Conservation (phyloP, 2,888 invertebrate genomes). For the Lithophane semibrunnea region DNA sequence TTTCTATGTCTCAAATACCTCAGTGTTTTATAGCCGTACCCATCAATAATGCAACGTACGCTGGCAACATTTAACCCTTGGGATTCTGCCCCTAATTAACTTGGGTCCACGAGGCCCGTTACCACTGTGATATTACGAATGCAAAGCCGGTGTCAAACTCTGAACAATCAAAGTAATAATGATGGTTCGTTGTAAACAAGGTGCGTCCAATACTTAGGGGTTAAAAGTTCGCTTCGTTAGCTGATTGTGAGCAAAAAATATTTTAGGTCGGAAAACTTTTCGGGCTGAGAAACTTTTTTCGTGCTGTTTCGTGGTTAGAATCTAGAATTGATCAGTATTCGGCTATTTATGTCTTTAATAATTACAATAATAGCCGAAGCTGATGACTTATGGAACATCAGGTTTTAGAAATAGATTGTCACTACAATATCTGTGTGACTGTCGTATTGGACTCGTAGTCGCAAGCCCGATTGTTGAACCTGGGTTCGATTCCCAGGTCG, state of each 20-base stretch:
- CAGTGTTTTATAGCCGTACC: conserved; percentile 60
- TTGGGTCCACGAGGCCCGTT: conserved; percentile 62
- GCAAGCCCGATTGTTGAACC: no score
- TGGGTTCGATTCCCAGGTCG: no score
- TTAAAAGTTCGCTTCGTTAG: conserved; percentile 49
- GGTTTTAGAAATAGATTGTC: no score
- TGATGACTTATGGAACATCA: no score
- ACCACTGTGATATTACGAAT: conserved; percentile 71
- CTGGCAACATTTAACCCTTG: conserved; percentile 74
- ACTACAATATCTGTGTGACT: no score
- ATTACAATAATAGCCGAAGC: background rate
- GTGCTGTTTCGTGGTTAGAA: background rate
- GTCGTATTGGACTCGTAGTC: no score
- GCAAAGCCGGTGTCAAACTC: conserved; percentile 71
- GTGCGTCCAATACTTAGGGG: conserved; percentile 55
- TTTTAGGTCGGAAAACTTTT: conserved; percentile 17
- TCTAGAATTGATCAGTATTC: background rate
- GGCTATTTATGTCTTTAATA: background rate
- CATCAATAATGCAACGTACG: conserved; percentile 78
- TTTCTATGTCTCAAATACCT: conserved; percentile 20
- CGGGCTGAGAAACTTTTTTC: background rate
- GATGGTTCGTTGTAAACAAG: conserved; percentile 58
- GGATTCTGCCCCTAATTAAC: conserved; percentile 75
- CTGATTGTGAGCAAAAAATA: conserved; percentile 41
- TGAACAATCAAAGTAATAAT: conserved; percentile 69